Base-by-base conservation (phyloP, 1,140 invertebrate species). In the Saccostrea cuccullata region DNA sequence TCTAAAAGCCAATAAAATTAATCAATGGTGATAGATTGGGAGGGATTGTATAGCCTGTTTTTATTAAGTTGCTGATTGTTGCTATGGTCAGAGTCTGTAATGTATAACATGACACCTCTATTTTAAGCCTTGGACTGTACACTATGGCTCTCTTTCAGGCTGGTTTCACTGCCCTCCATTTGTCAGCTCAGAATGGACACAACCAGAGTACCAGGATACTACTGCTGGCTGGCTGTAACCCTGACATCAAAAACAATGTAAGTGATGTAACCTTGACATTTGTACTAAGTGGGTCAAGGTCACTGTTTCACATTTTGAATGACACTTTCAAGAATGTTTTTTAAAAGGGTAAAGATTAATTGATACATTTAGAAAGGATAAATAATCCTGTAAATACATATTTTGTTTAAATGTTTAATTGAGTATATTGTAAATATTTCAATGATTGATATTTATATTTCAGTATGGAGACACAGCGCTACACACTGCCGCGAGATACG, bases 191-290 rank as follows among this genome's bases (percentile, higher is more conserved):
- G 96, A 98, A 98, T 92, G 98, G 98, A 0, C 98, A 99, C 95
- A 99, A 99, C 95, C 98, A 99, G 96, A 98, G 97, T 89, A 98
- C 98, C 90, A 95, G 98, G 70, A 97, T 98, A 93, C 95, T 99
- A 5, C 95, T 99, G 1, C 96, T 98, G 87, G 97, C 97, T 36
- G 98, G 98, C 0, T 98, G 97, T 82, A 97, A 97, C 94, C 97
- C 98, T 0, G 97, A 99, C 94, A 95, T 98, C 36, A 97, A 98
- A 95, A 99, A 99, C 93, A 98, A 98, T 95, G 98, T 98, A 93
- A 96, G 96, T 73, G 6, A 47, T 8, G 0, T 13, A 64, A 64
- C 58, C 58, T 20, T 64, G 58, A 64, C 58, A 17, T 64, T 8
- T 64, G n/a, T 6, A 20, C n/a, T 64, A n/a, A 64, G 17, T 64